Evolutionary conservation across 1,140 invertebrate species (phyloP).

Genomic region (Meloidogyne chitwoodi): DNA sequence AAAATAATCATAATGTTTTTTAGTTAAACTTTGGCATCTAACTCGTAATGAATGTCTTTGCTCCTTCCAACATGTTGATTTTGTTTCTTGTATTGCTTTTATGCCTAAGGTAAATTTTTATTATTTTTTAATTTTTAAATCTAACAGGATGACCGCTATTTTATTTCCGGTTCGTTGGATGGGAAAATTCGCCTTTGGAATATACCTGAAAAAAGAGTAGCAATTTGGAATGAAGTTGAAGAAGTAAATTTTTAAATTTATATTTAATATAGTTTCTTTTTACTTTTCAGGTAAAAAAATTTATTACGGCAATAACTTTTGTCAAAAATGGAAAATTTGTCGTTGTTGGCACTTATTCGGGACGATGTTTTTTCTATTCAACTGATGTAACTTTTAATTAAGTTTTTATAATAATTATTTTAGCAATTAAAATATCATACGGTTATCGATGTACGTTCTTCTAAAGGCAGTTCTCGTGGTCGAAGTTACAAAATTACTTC

Average conservation of each 20-base stretch:
- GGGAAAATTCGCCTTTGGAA: constrained; percentile 89
- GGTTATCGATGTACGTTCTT: constrained; percentile 88
- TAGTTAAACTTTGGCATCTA: constrained; percentile 93
- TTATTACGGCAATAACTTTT: constrained; percentile 96
- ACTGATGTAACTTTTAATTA: constrained; percentile 70
- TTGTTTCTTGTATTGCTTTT: constrained; percentile 95
- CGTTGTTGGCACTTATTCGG: constrained; percentile 83
- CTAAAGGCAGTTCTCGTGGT: constrained; percentile 67
- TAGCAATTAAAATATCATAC: constrained; percentile 93
- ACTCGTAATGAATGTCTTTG: constrained; percentile 91
- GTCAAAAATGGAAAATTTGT: constrained; percentile 95
- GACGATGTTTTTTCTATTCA: constrained; percentile 93
- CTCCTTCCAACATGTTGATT: constrained; percentile 97
- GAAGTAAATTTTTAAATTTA: constrained; percentile 62
- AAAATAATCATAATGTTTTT: constrained; percentile 66
- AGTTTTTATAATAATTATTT: constrained; percentile 12
- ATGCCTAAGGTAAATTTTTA: constrained; percentile 72
- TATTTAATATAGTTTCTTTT: neutral
- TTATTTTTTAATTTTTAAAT: constrained; percentile 35
- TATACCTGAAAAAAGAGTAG: constrained; percentile 93
- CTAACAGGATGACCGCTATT: constrained; percentile 64
- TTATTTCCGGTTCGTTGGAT: constrained; percentile 65
- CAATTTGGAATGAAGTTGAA: constrained; percentile 93
- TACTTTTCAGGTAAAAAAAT: constrained; percentile 66
- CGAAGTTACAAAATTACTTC: constrained; percentile 95